These are phyloP conservation scores for Sesamia nonagrioides DNA, from an alignment of 1,140 invertebrate species.

Conservation along the genomic window DNA sequence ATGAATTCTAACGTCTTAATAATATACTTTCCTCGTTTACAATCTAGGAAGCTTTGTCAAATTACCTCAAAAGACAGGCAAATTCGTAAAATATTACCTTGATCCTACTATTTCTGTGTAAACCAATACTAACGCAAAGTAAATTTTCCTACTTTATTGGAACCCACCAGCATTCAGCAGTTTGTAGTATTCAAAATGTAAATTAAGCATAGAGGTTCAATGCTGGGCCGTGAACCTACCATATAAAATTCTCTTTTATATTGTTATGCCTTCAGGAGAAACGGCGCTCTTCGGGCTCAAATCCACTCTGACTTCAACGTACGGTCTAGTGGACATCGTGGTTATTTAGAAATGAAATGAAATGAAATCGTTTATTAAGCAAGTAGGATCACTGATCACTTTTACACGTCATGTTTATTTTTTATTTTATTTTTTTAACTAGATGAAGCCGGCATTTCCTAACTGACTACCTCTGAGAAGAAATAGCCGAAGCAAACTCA, in stretches of 20 bases:
- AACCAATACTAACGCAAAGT: background rate
- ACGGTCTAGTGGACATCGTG: constrained; percentile 1
- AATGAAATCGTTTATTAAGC: too few species aligned
- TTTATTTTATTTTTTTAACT: too few species aligned
- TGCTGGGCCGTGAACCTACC: background rate
- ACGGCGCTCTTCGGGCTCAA: background rate
- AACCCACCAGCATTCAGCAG: constrained; percentile 25
- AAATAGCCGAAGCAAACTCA: too few species aligned
- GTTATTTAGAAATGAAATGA: background rate
- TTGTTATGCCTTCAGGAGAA: constrained; percentile 34
- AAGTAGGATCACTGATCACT: too few species aligned
- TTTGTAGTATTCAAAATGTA: constrained; percentile 55
- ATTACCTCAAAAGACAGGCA: too few species aligned
- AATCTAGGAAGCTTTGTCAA: too few species aligned
- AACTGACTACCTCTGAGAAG: too few species aligned
- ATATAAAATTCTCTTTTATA: constrained; percentile 38
- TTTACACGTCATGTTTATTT: too few species aligned
- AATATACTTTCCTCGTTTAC: too few species aligned
- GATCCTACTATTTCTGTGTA: background rate
- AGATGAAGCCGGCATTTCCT: too few species aligned
- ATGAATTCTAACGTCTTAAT: too few species aligned
- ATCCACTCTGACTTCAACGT: background rate
- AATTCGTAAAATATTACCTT: background rate
- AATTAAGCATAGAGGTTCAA: constrained; percentile 41
- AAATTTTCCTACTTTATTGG: background rate